A percentile compares a stretch with the other conserved stretches of the same genome.
Evolutionary conservation across 2,888 invertebrate genomes (phyloP).

Genomic region (Hedychridium roseum): DNA sequence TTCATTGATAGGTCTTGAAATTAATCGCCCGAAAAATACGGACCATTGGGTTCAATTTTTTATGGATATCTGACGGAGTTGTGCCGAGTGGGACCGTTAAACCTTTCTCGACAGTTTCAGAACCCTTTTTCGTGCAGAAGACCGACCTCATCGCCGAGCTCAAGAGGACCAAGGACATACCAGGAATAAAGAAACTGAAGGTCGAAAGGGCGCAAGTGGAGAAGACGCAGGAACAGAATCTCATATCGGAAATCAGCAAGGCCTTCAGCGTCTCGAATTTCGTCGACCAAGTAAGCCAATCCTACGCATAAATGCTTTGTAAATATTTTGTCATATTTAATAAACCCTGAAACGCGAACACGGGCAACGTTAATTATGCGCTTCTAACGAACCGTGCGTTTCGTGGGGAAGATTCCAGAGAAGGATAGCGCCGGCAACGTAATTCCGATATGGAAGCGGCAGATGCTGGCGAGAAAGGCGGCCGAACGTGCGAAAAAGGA

Average conservation of each 20-base stretch:
- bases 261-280: conserved; percentile 87
- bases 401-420: conserved; percentile 88
- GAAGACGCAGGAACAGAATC: conserved; percentile 82
- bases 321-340: too few species aligned
- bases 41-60: background rate
- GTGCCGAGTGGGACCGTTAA: background rate
- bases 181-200: conserved; percentile 92
- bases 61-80: too few species aligned
- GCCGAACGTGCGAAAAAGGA: conserved; percentile 93
- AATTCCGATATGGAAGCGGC: conserved; percentile 94
- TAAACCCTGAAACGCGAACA: too few species aligned
- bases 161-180: conserved; percentile 90
- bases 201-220: conserved; percentile 88
- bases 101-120: conserved; percentile 66
- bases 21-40: background rate
- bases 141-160: conserved; percentile 91
- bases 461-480: conserved; percentile 93
- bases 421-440: conserved; percentile 86
- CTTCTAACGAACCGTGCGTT: too few species aligned
- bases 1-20: too few species aligned
- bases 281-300: conserved; percentile 82
- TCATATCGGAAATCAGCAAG: conserved; percentile 84
- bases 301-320: too few species aligned
- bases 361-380: too few species aligned
- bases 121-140: conserved; percentile 78